Conservation (phyloP, 1,140 invertebrate genomes). For the Pogonus chalceus region DNA sequence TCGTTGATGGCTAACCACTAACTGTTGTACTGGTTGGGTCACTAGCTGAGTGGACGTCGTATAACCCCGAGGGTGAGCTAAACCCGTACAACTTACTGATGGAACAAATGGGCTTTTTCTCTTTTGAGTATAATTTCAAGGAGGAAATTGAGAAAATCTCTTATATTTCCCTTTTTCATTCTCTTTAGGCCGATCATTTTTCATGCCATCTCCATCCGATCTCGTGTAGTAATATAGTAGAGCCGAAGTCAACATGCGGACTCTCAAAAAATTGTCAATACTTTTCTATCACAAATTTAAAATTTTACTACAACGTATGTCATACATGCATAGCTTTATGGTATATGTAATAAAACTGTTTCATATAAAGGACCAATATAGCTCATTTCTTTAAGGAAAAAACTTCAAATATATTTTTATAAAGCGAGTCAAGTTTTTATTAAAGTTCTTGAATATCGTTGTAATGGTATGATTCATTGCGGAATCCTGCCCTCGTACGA, state of each 20-base stretch:
- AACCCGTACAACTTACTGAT: constrained; percentile 2
- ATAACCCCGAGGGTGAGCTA: constrained; percentile 4
- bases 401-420: no score
- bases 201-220: constrained; percentile 32
- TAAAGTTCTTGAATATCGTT: no score
- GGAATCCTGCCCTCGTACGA: no score
- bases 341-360: no score
- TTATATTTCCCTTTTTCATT: constrained; percentile 32
- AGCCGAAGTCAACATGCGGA: not conserved
- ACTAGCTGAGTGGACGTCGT: not conserved
- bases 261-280: no score
- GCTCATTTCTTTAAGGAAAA: no score
- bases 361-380: no score
- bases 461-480: no score
- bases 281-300: no score
- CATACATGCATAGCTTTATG: no score
- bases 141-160: constrained; percentile 35
- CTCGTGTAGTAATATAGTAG: constrained; percentile 5
- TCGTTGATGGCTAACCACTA: not conserved
- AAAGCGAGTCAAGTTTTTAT: no score
- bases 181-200: constrained; percentile 34
- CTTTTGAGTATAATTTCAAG: constrained; percentile 31
- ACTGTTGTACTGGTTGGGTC: not conserved
- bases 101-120: constrained; percentile 15
- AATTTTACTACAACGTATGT: no score